Base-by-base conservation (phyloP, 2,888 invertebrate species). In the Mesorhabditis belari region DNA sequence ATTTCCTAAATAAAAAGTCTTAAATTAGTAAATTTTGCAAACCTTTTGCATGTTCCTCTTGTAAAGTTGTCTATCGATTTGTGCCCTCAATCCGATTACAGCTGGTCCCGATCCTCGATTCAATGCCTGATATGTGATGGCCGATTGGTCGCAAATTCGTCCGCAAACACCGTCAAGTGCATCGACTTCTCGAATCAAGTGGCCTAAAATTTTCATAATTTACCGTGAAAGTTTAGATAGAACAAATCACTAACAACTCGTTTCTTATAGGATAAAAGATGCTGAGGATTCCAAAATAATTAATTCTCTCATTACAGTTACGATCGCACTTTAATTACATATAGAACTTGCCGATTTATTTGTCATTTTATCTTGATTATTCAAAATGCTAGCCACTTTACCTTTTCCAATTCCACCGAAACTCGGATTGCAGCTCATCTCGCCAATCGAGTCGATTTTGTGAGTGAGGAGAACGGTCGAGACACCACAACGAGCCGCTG, bases 361-460 rank as follows among this genome's bases (percentile, higher is more conserved):
- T n/a, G n/a, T n/a, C n/a, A n/a, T n/a, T n/a, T n/a, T n/a, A n/a
- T n/a, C n/a, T n/a, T n/a, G n/a, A n/a, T n/a, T n/a, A n/a, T n/a
- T n/a, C n/a, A n/a, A n/a, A n/a, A n/a, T n/a, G n/a, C n/a, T n/a
- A n/a, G n/a, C n/a, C n/a, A n/a, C n/a, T n/a, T n/a, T n/a, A n/a
- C 77, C 91, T 82, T 92, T 92, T 0, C 91, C 92, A 71, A 92
- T 90, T 5, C 92, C 92, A 26, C 92, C 92, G 83, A 92, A 92
- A 0, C 91, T 89, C 23, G 92, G 92, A 83, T 92, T 92, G 79
- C 92, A 92, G 0, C 72, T 71, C 92, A 92, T 92, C 83, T 90
- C 91, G 27, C 90, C 92, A 65, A 92, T 87, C 3, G 90, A 90
- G 71, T 87, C 87, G 73, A 87, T 86, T 77, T 90, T 91, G 75